These are phyloP conservation scores for Pipa parva DNA, from an alignment of 2,113 vertebrate genomes.

Conservation along the genomic window DNA sequence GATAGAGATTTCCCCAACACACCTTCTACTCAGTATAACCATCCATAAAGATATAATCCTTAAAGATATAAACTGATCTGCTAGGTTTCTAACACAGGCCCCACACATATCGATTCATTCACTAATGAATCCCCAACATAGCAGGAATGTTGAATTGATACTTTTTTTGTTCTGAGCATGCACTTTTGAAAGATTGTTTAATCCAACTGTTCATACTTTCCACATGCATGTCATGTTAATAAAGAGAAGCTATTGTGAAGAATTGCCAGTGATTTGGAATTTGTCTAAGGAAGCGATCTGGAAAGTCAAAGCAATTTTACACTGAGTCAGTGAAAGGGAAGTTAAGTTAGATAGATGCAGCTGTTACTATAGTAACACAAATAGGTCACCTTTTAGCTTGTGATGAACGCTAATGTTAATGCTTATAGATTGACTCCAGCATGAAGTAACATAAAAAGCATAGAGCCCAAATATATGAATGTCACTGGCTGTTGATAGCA, in stretches of 20 bases:
- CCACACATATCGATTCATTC: no score
- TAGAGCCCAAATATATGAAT: no score
- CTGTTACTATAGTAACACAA: conserved; percentile 4
- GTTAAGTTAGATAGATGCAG: background rate
- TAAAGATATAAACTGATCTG: no score
- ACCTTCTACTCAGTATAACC: no score
- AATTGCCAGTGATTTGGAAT: background rate
- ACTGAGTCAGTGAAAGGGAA: background rate
- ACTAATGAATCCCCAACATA: no score
- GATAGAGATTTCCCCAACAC: no score
- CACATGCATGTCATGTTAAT: background rate
- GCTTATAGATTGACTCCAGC: background rate
- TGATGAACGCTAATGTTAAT: background rate
- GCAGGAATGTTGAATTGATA: no score
- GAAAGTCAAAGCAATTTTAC: background rate
- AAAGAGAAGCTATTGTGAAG: background rate
- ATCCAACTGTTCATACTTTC: background rate
- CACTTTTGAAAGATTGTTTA: no score
- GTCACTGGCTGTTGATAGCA: no score
- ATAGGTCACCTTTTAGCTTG: conserved; percentile 1
- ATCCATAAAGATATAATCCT: no score
- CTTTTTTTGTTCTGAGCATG: no score
- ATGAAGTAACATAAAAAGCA: background rate
- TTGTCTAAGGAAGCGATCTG: background rate
- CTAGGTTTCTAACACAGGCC: no score